Base-by-base conservation (phyloP, 2,888 invertebrate species). In the Nomada flava region DNA sequence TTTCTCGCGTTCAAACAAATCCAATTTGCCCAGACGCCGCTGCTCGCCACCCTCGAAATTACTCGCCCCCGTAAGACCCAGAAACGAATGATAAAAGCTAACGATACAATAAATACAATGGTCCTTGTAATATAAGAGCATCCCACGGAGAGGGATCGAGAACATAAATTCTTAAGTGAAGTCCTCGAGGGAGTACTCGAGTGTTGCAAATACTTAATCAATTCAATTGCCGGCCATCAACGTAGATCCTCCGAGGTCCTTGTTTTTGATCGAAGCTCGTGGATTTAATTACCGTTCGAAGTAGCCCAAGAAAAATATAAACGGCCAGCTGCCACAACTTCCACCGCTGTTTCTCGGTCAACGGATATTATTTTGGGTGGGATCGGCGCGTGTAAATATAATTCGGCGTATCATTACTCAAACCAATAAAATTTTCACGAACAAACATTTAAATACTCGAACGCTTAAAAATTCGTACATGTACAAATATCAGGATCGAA, bases 181-280 rank as follows among this genome's bases (percentile, higher is more conserved):
- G 69, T 62, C 69, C 20, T n/a, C 13, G 52, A 20, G 9, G 52
- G 63, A 55, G 69, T 42, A 52, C 44, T 53, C 67, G 53, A 77
- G 70, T 55, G 62, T 67, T 47, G 60, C 53, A 20, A 53, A 55
- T 59, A 65, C 65, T 79, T 78, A 67, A 67, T 79, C 71, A 67
- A 79, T 79, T 78, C 70, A 64, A 71, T 78, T 67, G 79, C 52
- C 60, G 60, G 53, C 67, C 59, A 52, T 68, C 63, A 18, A n/a
- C 53, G 50, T 36, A 50, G 50, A 20, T 36, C 57, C 42, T n/a
- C 13, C 42, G 29, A 64, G 29, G 44, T 65, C 52, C 70, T 53
- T n/a, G 76, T 67, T 26, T 63, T 36, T 36, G 47, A 15, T 4
- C 59, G 26, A 26, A 26, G n/a, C 50, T n/a, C 29, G 63, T 64